phyloP scores from a whole-genome alignment of 2,113 vertebrate species.

The Tachycineta bicolor region DNA sequence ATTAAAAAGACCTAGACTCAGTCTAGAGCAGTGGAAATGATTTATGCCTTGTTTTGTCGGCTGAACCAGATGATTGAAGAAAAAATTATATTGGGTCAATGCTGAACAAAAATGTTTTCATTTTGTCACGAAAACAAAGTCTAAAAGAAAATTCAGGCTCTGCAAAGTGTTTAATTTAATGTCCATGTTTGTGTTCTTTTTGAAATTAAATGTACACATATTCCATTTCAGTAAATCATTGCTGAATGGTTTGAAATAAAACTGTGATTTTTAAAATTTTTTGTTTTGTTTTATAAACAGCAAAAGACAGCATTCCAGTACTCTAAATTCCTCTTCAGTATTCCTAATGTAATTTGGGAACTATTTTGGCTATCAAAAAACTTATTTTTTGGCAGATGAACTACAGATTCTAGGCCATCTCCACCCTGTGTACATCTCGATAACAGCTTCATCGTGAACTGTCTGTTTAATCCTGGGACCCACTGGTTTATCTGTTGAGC shows the following conservation, averaged over 20 bases:
- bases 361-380: not conserved
- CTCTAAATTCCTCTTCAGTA: not conserved
- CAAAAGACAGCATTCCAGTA: not conserved
- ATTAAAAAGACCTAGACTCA: not conserved
- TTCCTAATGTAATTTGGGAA: slow-evolving; percentile 7
- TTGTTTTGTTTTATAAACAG: slow-evolving; percentile 1
- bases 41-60: slow-evolving; percentile 1
- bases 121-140: slow-evolving; percentile 37
- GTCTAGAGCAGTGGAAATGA: not conserved
- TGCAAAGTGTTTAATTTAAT: slow-evolving; percentile 13
- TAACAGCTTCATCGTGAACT: not conserved
- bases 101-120: slow-evolving; percentile 6
- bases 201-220: not conserved
- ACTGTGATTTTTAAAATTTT: not conserved
- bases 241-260: not conserved
- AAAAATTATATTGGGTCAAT: slow-evolving; percentile 25
- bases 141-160: slow-evolving; percentile 12
- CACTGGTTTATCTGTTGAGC: not conserved
- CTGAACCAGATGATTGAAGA: slow-evolving; percentile 3
- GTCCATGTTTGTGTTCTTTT: not conserved
- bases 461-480: not conserved
- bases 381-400: not conserved
- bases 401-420: not conserved
- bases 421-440: fast-evolving
- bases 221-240: slow-evolving; percentile 32